Conservation (phyloP, 2,888 invertebrate species). For the Baccha elongata region DNA sequence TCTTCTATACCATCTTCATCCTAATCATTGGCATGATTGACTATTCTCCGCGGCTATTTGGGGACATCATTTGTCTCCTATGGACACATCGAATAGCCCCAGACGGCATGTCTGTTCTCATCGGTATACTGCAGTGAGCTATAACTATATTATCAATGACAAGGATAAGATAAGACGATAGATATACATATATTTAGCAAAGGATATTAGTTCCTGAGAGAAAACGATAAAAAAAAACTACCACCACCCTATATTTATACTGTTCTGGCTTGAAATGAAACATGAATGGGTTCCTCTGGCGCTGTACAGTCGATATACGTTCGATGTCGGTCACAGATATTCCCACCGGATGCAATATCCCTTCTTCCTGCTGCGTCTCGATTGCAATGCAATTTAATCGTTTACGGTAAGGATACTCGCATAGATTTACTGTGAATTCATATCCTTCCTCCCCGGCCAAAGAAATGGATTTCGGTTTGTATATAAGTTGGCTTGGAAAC, state of each 20-base stretch:
- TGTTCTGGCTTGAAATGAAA: neutral
- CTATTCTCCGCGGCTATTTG: slow-evolving; percentile 44
- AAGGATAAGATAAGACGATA: slow-evolving; percentile 40
- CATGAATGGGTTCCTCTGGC: neutral
- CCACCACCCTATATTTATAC: neutral
- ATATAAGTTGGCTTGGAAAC: slow-evolving; percentile 2
- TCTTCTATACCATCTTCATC: slow-evolving; percentile 14
- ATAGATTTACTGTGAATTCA: slow-evolving; percentile 50
- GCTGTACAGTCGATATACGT: neutral
- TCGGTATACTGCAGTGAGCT: neutral
- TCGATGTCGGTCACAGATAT: slow-evolving; percentile 31
- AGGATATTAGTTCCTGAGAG: slow-evolving; percentile 36
- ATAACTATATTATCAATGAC: neutral
- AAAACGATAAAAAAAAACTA: slow-evolving; percentile 52
- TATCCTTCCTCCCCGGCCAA: neutral
- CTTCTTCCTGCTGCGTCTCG: slow-evolving; percentile 13
- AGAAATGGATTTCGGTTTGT: slow-evolving; percentile 8
- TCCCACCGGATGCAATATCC: slow-evolving; percentile 37
- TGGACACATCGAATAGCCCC: slow-evolving; percentile 22
- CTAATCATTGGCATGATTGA: slow-evolving; percentile 46
- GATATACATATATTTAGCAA: no score
- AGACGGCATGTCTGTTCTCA: slow-evolving; percentile 13
- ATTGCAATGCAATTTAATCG: slow-evolving; percentile 63
- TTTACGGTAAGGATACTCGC: slow-evolving; percentile 55
- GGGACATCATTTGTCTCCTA: slow-evolving; percentile 37